A percentile compares a stretch with the other conserved stretches of the same genome.
Evolutionary conservation across 2,888 invertebrate genomes (phyloP).

Genomic region (Temnothorax rugatulus): DNA sequence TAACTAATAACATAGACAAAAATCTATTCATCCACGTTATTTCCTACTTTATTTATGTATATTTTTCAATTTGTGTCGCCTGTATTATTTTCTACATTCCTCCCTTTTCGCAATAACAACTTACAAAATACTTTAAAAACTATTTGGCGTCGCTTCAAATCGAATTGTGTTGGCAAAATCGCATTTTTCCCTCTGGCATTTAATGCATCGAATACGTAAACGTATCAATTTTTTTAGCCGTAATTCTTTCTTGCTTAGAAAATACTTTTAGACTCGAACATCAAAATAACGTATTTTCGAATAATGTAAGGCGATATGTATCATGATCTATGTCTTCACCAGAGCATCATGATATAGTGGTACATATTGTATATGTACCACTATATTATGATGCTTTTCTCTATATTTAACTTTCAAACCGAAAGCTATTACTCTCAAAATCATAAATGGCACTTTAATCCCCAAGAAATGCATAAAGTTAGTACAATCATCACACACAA

Average conservation of each 20-base stretch:
- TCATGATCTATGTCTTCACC: not conserved
- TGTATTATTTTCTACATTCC: not conserved
- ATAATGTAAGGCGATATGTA: not conserved
- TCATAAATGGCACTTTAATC: not conserved
- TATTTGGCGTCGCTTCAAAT: conserved; percentile 28
- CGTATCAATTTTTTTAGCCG: conserved; percentile 1
- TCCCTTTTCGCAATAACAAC: conserved; percentile 13
- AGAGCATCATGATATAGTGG: not conserved
- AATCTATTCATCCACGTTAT: not conserved
- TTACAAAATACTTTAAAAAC: conserved; percentile 28
- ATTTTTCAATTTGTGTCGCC: not conserved
- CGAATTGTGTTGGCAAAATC: conserved; percentile 18
- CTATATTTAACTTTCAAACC: not conserved
- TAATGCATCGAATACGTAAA: conserved; percentile 5
- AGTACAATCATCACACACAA: not conserved
- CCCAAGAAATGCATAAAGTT: not conserved
- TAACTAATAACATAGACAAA: not conserved
- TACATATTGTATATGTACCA: not conserved
- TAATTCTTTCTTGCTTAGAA: conserved; percentile 5
- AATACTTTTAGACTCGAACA: not conserved
- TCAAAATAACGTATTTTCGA: conserved; percentile 7
- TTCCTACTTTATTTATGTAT: not conserved
- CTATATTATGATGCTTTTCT: no score
- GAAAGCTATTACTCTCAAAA: not conserved
- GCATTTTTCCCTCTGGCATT: not conserved